These are phyloP conservation scores for Chionis minor DNA, from an alignment of 2,113 vertebrate genomes.

Conservation along the genomic window DNA sequence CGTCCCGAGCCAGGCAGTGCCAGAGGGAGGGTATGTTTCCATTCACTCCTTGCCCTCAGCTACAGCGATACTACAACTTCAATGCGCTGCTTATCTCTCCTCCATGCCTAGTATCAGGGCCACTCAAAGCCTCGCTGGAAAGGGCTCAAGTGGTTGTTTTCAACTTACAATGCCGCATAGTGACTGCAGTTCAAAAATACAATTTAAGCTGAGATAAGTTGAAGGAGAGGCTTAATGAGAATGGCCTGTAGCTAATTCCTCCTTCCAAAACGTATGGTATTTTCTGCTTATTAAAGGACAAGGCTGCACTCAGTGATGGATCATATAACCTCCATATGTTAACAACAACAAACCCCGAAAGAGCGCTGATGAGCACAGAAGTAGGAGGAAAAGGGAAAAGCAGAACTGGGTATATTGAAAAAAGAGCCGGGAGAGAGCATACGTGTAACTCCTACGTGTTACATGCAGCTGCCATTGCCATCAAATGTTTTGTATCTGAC, in stretches of 20 bases:
- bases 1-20: not conserved
- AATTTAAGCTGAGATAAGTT: not conserved
- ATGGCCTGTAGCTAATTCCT: not conserved
- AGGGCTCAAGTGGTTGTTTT: constrained; percentile 47
- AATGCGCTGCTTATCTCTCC: constrained; percentile 34
- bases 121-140: constrained; percentile 1
- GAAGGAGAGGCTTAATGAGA: constrained; percentile 32
- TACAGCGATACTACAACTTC: not conserved
- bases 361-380: not conserved
- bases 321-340: not conserved
- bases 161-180: not conserved
- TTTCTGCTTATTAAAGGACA: not conserved
- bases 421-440: not conserved
- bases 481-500: not conserved
- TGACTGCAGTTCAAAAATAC: not conserved
- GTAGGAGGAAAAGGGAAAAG: not conserved
- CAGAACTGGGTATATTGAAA: not conserved
- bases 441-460: rapidly evolving
- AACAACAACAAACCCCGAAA: not conserved
- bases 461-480: not conserved
- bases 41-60: constrained; percentile 20
- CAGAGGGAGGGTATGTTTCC: constrained; percentile 40
- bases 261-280: not conserved
- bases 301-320: not conserved
- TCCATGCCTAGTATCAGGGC: not conserved